Conservation (phyloP, 2,797 vertebrate genomes). For the Falco concolor region DNA sequence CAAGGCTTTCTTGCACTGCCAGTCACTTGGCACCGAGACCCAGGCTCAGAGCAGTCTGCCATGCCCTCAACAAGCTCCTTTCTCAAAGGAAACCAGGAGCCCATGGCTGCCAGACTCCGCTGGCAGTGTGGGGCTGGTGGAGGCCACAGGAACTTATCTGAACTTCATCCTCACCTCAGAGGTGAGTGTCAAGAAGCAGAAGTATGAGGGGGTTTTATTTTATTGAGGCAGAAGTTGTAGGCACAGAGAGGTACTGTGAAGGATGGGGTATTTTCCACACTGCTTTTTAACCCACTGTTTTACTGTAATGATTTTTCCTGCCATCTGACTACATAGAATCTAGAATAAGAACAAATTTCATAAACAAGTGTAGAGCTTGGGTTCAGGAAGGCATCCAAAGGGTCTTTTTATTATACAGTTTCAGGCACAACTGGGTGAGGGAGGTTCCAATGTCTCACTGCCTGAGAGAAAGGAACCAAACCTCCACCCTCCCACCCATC, state of each 20-base stretch:
- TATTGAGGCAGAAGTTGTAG: background rate
- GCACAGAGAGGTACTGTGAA: background rate
- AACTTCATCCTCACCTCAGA: background rate
- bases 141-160: background rate
- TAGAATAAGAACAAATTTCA: background rate
- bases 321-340: background rate
- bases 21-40: accelerated
- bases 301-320: background rate
- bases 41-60: background rate
- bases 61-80: background rate
- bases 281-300: background rate
- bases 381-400: background rate
- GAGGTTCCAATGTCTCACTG: background rate
- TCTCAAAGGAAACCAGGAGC: background rate
- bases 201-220: background rate
- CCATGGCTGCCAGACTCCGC: background rate
- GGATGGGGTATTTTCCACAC: background rate
- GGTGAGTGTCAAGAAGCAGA: accelerated
- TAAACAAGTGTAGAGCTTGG: background rate
- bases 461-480: background rate
- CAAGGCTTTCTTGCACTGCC: background rate
- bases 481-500: background rate
- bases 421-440: background rate
- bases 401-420: background rate
- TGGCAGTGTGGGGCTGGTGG: accelerated